Evolutionary conservation across 2,797 vertebrate species (phyloP).

Genomic region (Vespertilio murinus): DNA sequence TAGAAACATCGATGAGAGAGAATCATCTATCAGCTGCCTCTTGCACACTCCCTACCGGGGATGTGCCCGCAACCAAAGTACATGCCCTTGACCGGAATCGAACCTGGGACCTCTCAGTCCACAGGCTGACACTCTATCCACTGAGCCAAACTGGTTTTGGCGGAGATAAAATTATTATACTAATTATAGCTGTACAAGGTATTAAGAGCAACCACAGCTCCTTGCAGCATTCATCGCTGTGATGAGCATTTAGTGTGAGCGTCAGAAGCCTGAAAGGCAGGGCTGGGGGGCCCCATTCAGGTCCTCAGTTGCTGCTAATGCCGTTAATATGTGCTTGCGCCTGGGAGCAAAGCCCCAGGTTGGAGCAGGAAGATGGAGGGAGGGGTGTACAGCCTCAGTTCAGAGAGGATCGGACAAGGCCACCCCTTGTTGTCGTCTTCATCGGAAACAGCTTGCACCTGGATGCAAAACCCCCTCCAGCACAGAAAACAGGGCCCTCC

Average conservation of each 20-base stretch:
- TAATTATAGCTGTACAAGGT: not conserved
- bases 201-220: not conserved
- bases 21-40: too few relatives aligned
- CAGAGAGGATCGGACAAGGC: not conserved
- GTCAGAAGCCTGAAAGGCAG: not conserved
- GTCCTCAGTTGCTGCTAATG: not conserved
- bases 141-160: too few relatives aligned
- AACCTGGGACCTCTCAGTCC: too few relatives aligned
- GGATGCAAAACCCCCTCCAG: not conserved
- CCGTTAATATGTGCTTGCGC: not conserved
- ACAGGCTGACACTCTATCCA: too few relatives aligned
- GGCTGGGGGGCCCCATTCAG: not conserved
- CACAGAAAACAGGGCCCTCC: not conserved
- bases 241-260: not conserved
- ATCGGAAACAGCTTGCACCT: not conserved
- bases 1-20: too few relatives aligned
- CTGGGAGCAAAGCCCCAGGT: not conserved
- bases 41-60: too few relatives aligned
- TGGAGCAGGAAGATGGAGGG: not conserved
- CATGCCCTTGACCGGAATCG: too few relatives aligned
- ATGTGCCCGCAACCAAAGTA: too few relatives aligned
- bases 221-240: not conserved
- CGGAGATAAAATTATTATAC: not conserved
- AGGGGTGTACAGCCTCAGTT: accelerated
- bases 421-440: not conserved